These are phyloP conservation scores for Orthonychiurus folsomi DNA, from an alignment of 2,888 invertebrate genomes.

Conservation along the genomic window DNA sequence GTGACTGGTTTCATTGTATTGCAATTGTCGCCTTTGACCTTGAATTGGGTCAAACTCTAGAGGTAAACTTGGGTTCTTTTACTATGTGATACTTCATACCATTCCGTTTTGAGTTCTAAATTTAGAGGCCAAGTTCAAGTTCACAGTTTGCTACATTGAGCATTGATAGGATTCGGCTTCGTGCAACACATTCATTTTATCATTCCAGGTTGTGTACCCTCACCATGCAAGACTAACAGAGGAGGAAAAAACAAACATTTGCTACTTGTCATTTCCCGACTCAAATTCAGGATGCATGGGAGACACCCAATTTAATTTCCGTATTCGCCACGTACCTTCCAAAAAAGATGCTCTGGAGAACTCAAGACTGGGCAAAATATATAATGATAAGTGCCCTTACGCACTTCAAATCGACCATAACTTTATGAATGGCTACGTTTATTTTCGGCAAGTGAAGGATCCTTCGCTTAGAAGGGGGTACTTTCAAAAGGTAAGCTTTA, in stretches of 20 bases:
- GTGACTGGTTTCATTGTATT: constrained; percentile 94
- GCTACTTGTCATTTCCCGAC: constrained; percentile 97
- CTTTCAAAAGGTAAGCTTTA: constrained; percentile 89
- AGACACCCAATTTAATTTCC: constrained; percentile 92
- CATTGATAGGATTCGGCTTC: background rate
- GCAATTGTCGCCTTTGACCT: constrained; percentile 98
- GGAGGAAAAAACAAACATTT: constrained; percentile 84
- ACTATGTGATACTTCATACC: too few relatives aligned
- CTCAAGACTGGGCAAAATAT: constrained; percentile 43
- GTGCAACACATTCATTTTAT: background rate
- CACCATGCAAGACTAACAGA: constrained; percentile 66
- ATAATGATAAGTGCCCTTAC: constrained; percentile 68
- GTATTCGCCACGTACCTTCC: constrained; percentile 64
- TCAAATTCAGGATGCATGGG: constrained; percentile 99
- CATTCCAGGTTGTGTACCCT: constrained; percentile 65
- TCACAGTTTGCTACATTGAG: background rate
- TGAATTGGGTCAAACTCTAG: constrained; percentile 96
- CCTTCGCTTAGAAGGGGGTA: constrained; percentile 85
- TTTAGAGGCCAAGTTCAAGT: too few relatives aligned
- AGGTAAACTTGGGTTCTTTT: constrained; percentile 61
- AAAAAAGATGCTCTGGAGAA: constrained; percentile 7
- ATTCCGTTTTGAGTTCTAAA: too few relatives aligned
- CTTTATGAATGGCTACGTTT: constrained; percentile 95
- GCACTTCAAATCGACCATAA: constrained; percentile 70
- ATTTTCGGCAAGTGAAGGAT: constrained; percentile 95